These are phyloP conservation scores for Charaxes varanes DNA, from an alignment of 1,140 invertebrate species.

Conservation along the genomic window DNA sequence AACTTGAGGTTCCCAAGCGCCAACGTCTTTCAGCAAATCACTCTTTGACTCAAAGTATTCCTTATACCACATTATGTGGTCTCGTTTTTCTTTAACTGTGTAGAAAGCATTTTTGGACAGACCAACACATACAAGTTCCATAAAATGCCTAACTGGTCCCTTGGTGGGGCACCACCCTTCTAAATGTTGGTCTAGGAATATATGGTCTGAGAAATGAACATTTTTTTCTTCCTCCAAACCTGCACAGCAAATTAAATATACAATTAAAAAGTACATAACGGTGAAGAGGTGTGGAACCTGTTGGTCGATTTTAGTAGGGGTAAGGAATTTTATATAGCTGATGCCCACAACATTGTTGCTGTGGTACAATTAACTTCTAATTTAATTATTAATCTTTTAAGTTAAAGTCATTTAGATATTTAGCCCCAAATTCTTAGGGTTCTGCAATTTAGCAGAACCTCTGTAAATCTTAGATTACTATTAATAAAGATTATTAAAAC, in stretches of 20 bases:
- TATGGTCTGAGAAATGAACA: slow-evolving; percentile 92
- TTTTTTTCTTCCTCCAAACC: slow-evolving; percentile 86
- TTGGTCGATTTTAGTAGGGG: no score
- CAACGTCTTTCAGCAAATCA: slow-evolving; percentile 80
- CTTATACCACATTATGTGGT: slow-evolving; percentile 94
- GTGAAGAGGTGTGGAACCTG: neutral
- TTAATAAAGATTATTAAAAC: no score
- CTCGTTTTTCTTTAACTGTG: slow-evolving; percentile 89
- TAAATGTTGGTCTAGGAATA: slow-evolving; percentile 92
- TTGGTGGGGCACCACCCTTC: slow-evolving; percentile 90
- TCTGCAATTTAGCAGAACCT: no score
- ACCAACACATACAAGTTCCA: slow-evolving; percentile 96
- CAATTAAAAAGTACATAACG: neutral
- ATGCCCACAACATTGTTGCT: no score
- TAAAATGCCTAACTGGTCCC: slow-evolving; percentile 95
- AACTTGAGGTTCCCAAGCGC: slow-evolving; percentile 42
- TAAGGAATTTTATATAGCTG: no score
- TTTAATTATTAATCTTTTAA: no score
- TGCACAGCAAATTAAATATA: slow-evolving; percentile 47
- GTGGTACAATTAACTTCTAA: no score
- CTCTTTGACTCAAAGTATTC: slow-evolving; percentile 92
- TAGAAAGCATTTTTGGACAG: slow-evolving; percentile 96
- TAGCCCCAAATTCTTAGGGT: no score
- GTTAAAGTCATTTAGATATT: no score
- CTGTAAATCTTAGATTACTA: no score